Conservation (phyloP, 2,113 vertebrate species). For the Notarius lentiginosus region DNA sequence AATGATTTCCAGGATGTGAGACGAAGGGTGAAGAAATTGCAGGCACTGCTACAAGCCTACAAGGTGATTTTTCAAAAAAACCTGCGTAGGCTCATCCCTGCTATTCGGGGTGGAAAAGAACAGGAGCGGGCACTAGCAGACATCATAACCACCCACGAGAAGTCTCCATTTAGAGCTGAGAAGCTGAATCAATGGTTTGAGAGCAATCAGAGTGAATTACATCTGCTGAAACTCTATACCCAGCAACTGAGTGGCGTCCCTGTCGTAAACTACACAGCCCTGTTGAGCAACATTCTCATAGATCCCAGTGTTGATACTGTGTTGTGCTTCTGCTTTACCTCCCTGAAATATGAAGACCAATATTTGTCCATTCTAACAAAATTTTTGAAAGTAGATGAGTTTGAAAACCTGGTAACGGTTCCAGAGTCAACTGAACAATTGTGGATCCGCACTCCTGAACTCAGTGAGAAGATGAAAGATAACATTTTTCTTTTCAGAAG, state of each 20-base stretch:
- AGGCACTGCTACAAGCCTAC: neutral
- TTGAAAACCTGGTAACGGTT: neutral
- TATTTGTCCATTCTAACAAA: neutral
- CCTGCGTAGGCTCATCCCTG: conserved; percentile 47
- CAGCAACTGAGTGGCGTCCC: conserved; percentile 43
- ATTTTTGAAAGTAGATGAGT: neutral
- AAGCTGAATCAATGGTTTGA: conserved; percentile 53
- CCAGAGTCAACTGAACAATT: neutral
- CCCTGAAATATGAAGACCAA: conserved; percentile 44
- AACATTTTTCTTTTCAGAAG: neutral
- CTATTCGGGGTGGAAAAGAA: conserved; percentile 54
- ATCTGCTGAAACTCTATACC: conserved; percentile 27
- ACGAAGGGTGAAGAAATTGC: conserved; percentile 49
- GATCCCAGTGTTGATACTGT: conserved; percentile 6
- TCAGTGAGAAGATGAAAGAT: neutral
- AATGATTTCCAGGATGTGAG: conserved; percentile 56
- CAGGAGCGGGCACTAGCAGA: conserved; percentile 46
- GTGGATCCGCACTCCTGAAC: neutral
- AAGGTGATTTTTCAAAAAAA: conserved; percentile 32
- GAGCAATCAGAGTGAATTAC: conserved; percentile 53
- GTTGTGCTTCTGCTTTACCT: conserved; percentile 57
- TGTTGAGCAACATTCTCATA: neutral
- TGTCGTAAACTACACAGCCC: neutral
- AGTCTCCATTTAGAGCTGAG: conserved; percentile 26
- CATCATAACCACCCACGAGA: neutral